Percentiles rank a stretch among this genome's conserved stretches.
Conservation (phyloP, 1,140 invertebrate genomes). For the Ips typographus region DNA sequence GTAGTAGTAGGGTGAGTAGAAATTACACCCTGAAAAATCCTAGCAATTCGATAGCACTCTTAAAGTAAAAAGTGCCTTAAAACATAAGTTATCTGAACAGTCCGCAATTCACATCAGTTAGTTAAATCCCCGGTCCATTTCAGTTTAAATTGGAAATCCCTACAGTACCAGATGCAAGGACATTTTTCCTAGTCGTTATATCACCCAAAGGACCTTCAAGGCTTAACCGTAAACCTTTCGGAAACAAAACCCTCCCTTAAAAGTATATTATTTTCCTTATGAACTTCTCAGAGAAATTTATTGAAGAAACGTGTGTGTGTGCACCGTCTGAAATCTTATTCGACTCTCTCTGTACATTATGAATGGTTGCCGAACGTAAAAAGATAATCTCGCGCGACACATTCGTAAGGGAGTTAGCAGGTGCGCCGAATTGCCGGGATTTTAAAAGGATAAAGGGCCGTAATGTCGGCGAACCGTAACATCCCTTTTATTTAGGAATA, state of each 20-base stretch:
- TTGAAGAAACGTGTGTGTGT: slow-evolving; percentile 16
- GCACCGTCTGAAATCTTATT: slow-evolving; percentile 9
- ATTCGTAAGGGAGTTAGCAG: slow-evolving; percentile 26
- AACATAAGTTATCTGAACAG: too few relatives aligned
- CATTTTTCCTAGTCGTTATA: too few relatives aligned
- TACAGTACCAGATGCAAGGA: too few relatives aligned
- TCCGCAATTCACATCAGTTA: too few relatives aligned
- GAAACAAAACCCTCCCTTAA: background rate
- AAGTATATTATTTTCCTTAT: slow-evolving; percentile 19
- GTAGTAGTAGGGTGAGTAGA: too few relatives aligned
- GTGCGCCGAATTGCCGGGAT: slow-evolving; percentile 33
- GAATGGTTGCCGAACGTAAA: slow-evolving; percentile 6
- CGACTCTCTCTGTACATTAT: background rate
- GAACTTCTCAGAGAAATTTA: slow-evolving; percentile 16
- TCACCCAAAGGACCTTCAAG: background rate
- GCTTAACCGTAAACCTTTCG: background rate
- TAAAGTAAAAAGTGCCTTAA: too few relatives aligned
- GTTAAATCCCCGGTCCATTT: too few relatives aligned
- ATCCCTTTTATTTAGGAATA: slow-evolving; percentile 37
- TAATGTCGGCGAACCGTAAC: slow-evolving; percentile 35
- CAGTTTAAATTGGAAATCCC: too few relatives aligned
- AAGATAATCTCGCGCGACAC: slow-evolving; percentile 18
- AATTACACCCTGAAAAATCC: too few relatives aligned
- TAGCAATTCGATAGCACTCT: too few relatives aligned
- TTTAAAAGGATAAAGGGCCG: slow-evolving; percentile 34